phyloP scores from a whole-genome alignment of 2,888 invertebrate genomes.

The Calameuta filiformis region DNA sequence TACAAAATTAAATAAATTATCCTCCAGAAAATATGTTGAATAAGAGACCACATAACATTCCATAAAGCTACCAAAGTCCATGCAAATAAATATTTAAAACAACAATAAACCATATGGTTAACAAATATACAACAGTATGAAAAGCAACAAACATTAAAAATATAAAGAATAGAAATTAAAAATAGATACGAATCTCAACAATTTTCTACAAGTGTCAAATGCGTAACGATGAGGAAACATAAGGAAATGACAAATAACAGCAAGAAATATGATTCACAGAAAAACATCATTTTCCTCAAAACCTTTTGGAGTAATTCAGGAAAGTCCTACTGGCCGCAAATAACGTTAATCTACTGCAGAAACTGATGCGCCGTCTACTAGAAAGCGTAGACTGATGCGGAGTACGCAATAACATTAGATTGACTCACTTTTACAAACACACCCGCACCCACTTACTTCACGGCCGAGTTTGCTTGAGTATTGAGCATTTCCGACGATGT shows the following conservation, averaged over 20 bases:
- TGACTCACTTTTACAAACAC: conserved; percentile 28
- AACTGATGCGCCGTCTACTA: conserved; percentile 21
- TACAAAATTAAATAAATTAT: neutral
- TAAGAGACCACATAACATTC: neutral
- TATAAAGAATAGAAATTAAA: neutral
- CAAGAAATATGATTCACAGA: neutral
- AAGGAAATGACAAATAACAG: neutral
- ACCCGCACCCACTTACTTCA: conserved; percentile 15
- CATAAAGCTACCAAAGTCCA: neutral
- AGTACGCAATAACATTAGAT: conserved; percentile 29
- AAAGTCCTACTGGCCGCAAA: neutral
- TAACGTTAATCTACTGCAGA: conserved; percentile 13
- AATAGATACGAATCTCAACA: neutral
- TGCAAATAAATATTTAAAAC: neutral
- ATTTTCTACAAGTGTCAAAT: neutral
- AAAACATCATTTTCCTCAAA: neutral
- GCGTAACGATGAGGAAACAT: neutral
- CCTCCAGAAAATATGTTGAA: neutral
- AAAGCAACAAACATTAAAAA: neutral
- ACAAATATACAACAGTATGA: neutral
- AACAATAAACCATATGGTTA: neutral
- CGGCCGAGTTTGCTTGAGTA: neutral
- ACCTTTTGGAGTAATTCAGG: neutral
- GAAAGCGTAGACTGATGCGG: conserved; percentile 20
- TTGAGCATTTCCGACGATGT: neutral